Evolutionary conservation across 2,113 vertebrate species (phyloP), one percentile per base, ranked within the genome.

Genomic region (Clinocottus analis): DNA sequence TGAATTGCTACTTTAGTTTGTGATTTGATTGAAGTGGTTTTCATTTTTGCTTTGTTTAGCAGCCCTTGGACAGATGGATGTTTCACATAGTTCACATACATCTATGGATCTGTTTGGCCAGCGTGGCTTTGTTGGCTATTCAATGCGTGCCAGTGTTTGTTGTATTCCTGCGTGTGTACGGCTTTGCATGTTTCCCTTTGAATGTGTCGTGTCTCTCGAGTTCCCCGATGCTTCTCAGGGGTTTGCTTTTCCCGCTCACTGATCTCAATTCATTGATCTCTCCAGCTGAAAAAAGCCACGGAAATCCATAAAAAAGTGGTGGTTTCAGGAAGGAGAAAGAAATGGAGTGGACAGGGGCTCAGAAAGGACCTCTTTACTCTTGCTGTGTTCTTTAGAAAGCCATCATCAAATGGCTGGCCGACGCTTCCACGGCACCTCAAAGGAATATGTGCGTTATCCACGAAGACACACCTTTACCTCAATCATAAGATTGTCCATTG

Each of bases 361-460:
- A 13, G 16, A 39, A 37, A 80, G 77, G 64, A 56, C 49, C 8
- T 45, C 71, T 70, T 47, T 49, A 51, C 47, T 61, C 51, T 83
- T 31, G 47, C 73, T 37, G 35, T 84, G 69, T 63, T 58, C 83
- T 82, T 86, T 39, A 77, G 59, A 85, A 88, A 81, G 19, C 47
- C 41, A 7, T 75, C 72, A 84, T 82, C 63, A 86, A 83, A 77
- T 68, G n/a, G n/a, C n/a, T n/a, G n/a, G n/a, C n/a, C n/a, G n/a
- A n/a, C n/a, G n/a, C n/a, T n/a, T n/a, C n/a, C n/a, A n/a, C n/a
- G 31, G 63, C 21, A 61, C 31, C 64, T 85, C 47, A 86, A 75
- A 83, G 69, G 39, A 64, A 60, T 33, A 9, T 21, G 27, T 19
- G 60, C 37, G 21, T 27, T 83, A 51, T 81, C 63, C 43, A 55